Evolutionary conservation across 2,113 vertebrate genomes (phyloP).

Genomic region (Tragelaphus scriptus): DNA sequence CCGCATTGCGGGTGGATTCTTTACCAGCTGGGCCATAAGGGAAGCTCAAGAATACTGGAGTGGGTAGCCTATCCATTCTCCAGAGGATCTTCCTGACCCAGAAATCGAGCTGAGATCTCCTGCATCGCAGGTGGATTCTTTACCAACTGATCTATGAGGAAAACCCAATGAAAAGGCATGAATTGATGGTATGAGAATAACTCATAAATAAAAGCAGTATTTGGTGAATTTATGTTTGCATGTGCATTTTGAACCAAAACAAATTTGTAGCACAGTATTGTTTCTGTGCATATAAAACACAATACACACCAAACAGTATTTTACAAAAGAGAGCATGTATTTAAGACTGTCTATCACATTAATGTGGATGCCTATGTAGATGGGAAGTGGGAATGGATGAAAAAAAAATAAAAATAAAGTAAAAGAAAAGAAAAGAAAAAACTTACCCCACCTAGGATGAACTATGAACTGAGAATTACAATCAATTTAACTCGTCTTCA

Average conservation of each 20-base stretch:
- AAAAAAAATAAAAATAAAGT: background rate
- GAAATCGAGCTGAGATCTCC: background rate
- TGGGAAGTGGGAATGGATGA: background rate
- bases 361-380: background rate
- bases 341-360: background rate
- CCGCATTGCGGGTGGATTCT: rapidly evolving
- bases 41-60: background rate
- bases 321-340: background rate
- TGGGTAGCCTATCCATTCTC: background rate
- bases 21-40: background rate
- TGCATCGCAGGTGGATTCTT: rapidly evolving
- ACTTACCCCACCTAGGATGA: background rate
- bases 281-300: background rate
- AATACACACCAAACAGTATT: background rate
- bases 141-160: background rate
- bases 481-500: background rate
- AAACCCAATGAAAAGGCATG: background rate
- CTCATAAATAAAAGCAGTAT: background rate
- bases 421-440: background rate
- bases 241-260: background rate
- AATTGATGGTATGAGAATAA: background rate
- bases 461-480: background rate
- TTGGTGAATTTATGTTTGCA: background rate
- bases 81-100: background rate
- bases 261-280: background rate